Conservation (phyloP, 2,797 vertebrate species). For the Phrynocephalus forsythii region DNA sequence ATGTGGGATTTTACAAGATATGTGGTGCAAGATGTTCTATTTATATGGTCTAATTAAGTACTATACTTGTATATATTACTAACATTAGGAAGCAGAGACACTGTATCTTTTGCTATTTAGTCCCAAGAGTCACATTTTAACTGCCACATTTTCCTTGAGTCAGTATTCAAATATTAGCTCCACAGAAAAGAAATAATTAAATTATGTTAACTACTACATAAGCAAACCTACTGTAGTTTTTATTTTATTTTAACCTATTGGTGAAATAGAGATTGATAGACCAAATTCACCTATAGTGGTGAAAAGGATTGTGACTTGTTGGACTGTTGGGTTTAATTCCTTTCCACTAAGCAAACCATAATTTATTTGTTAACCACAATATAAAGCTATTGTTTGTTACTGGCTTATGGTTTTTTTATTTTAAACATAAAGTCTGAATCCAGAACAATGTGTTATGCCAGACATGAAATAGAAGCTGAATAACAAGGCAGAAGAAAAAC, state of each 20-base stretch:
- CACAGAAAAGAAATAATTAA: not conserved
- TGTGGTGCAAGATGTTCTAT: not conserved
- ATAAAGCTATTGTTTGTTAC: not conserved
- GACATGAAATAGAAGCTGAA: not conserved
- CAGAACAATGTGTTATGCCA: no score
- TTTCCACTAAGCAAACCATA: not conserved
- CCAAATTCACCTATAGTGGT: not conserved
- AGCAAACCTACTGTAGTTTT: constrained; percentile 33
- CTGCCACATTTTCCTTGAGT: constrained; percentile 6
- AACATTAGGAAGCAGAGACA: not conserved
- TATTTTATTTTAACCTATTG: not conserved
- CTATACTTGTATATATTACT: not conserved
- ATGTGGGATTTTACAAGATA: not conserved
- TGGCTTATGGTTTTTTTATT: not conserved
- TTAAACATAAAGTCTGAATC: not conserved
- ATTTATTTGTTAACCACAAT: not conserved
- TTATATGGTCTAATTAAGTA: not conserved
- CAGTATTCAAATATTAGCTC: constrained; percentile 26
- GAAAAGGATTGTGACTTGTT: not conserved
- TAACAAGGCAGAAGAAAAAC: not conserved
- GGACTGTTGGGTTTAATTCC: not conserved
- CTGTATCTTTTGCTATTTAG: not conserved
- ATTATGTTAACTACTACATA: constrained; percentile 31
- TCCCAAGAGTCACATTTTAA: not conserved
- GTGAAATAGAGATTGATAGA: not conserved